Base-by-base conservation (phyloP, 2,888 invertebrate genomes). In the Euspilapteryx auroguttella region DNA sequence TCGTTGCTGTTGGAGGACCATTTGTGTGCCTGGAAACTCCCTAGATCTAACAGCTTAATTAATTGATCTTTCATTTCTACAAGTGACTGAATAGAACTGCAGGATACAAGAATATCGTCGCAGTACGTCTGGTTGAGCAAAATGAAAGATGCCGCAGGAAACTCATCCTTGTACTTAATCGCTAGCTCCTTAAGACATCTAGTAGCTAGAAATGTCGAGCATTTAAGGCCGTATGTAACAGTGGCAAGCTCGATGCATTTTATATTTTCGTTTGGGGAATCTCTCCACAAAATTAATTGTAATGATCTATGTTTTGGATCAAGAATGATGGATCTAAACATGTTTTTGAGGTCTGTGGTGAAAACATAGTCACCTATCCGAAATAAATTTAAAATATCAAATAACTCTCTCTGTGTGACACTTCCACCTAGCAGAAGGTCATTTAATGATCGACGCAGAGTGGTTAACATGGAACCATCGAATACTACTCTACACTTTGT, bases 371-470 rank as follows among this genome's bases (percentile, higher is more conserved):
- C 21, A 8, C 21, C 21, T 13, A 27, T 3, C 7, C 27, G 12
- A 21, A 27, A 27, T 20, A 12, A 9, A 17, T 13, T 9, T n/a
- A 27, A 20, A 12, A 27, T 27, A 21, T 27, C 27, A 12, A 27
- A 20, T 3, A 27, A 4, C 3, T 27, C 12, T n/a, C 13, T 20
- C 21, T 27, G 27, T 10, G 21, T 12, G 6, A 12, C 9, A 12
- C 20, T 11, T 20, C 27, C 27, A 11, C 12, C 14, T 9, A 27
- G 21, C 2, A 27, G n/a, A 11, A 27, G 8, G 9, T 27, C 21
- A 21, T 27, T 27, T 17, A 27, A 21, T 11, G 27, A 17, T 7
- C 17, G 3, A 4, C 12, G 12, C 13, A 20, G 17, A 4, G 7
- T 12, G 9, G 27, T 12, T 4, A 7, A 12, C 27, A 27, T 27